A percentile compares a stretch with the other conserved stretches of the same genome.
These are phyloP conservation scores for Otolemur garnettii DNA, from an alignment of 2,113 vertebrate species.

Conservation along the genomic window DNA sequence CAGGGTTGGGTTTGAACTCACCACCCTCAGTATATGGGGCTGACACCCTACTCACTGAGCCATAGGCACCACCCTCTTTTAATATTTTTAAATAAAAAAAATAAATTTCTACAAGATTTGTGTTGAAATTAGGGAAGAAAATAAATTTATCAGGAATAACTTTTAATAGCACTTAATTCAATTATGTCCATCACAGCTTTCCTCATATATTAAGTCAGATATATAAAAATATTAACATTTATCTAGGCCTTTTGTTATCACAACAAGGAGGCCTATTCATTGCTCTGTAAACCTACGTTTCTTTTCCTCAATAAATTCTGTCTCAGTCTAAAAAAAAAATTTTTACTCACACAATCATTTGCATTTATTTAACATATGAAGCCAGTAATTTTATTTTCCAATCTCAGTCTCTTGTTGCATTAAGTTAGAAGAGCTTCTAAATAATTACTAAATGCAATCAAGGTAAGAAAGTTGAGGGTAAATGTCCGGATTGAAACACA, in stretches of 20 bases:
- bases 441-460: slow-evolving; percentile 41
- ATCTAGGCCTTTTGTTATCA: too few relatives aligned
- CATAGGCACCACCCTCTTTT: too few relatives aligned
- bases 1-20: too few relatives aligned
- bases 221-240: slow-evolving; percentile 39
- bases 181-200: slow-evolving; percentile 43
- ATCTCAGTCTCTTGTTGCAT: neutral
- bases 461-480: slow-evolving; percentile 9
- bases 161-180: slow-evolving; percentile 43
- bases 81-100: slow-evolving; percentile 13
- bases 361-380: slow-evolving; percentile 55
- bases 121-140: slow-evolving; percentile 54
- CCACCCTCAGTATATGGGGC: too few relatives aligned
- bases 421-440: slow-evolving; percentile 40
- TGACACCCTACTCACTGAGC: too few relatives aligned
- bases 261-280: too few relatives aligned
- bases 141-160: slow-evolving; percentile 43
- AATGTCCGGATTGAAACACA: neutral
- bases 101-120: neutral
- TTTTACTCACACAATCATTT: slow-evolving; percentile 60
- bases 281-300: too few relatives aligned
- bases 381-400: slow-evolving; percentile 44
- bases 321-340: slow-evolving; percentile 14
- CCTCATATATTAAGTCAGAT: slow-evolving; percentile 10
- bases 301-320: too few relatives aligned